Evolutionary conservation across 2,888 invertebrate species (phyloP), one percentile per base, ranked within the genome.

Genomic region (Tethea ocularis): DNA sequence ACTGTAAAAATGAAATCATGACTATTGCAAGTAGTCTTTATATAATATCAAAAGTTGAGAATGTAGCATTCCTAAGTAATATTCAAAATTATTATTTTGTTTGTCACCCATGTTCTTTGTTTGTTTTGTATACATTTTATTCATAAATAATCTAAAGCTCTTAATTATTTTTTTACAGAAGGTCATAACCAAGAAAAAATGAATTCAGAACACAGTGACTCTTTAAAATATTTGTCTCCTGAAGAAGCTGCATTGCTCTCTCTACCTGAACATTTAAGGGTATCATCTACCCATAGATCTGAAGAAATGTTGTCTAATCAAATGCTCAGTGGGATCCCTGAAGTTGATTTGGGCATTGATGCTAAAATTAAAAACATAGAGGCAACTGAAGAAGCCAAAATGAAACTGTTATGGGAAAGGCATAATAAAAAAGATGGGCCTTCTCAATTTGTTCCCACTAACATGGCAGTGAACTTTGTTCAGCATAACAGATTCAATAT

Each of bases 221-320:
- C 88, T 24, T 84, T 94, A 55, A 94, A 95, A 77, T 97, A 97
- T 81, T 93, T 96, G 66, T 96, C 97, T 51, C 97, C 98, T 0
- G 98, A 98, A 87, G 98, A 98, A 89, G 98, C 98, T 23, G 98
- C 98, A 0, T 88, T 99, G 52, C 95, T 96, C 69, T 97, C 98
- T 2, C 94, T 99, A 17, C 99, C 99, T 1, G 97, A 98, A 73
- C 97, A 98, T 84, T 91, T 99, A 57, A 94, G 98, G 62, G 95
- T 97, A 61, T 97, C 98, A 1, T 97, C 97, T 0, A 95, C 97
- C 0, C 97, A 97, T 59, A 82, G 97, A 80, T 98, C 98, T 1
- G 99, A 99, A 87, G 99, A 99, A 93, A 99, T 99, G 98, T 95
- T 99, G 75, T 99, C 99, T 3, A 99, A 99, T 94, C 99, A 99